Base-by-base conservation (phyloP, 1,140 invertebrate genomes). In the Drosophila nannoptera region DNA sequence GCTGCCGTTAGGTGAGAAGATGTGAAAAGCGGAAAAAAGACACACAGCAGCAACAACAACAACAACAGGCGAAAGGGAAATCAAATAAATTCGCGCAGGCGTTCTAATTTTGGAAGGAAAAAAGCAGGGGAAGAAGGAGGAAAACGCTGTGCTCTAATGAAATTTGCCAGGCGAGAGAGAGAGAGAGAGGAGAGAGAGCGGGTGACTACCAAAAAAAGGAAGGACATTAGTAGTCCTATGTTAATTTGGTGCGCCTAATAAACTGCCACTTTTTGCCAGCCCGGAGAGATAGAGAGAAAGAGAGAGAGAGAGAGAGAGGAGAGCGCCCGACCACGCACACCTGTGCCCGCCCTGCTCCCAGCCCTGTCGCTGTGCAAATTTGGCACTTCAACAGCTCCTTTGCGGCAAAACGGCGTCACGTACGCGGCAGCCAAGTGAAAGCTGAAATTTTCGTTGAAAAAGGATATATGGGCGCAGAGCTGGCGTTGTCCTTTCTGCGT, bases 311-410 rank as follows among this genome's bases (percentile, higher is more conserved):
- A 46, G 14, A 11, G 6, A 33, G 32, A 35, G 48, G 6, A 43
- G 42, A 36, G 36, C 33, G 52, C n/a, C n/a, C n/a, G n/a, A n/a
- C n/a, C 54, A 55, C 56, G 64, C 61, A 60, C 67, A 46, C 48
- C 16, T 32, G 9, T 43, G 40, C n/a, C n/a, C 43, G 11, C 7
- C 5, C 9, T 35, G n/a, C 42, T 14, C 12, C 8, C 40, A 6
- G 16, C 12, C 22, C 52, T 56, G 45, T 9, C 4, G 62, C 67
- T 76, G 76, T 84, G 87, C 87, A 81, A 88, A 88, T 88, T 88
- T 88, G 87, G 87, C 87, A 88, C 87, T 88, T 88, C 87, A 88
- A 88, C 87, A 88, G 87, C 83, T 88, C 86, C 87, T 88, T 87
- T 80, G 78, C 68, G 86, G 81, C 73, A 71, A 22, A 82, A 75